Evolutionary conservation across 1,140 invertebrate genomes (phyloP), one percentile per base, ranked within the genome.

Genomic region (Drosophila athabasca): DNA sequence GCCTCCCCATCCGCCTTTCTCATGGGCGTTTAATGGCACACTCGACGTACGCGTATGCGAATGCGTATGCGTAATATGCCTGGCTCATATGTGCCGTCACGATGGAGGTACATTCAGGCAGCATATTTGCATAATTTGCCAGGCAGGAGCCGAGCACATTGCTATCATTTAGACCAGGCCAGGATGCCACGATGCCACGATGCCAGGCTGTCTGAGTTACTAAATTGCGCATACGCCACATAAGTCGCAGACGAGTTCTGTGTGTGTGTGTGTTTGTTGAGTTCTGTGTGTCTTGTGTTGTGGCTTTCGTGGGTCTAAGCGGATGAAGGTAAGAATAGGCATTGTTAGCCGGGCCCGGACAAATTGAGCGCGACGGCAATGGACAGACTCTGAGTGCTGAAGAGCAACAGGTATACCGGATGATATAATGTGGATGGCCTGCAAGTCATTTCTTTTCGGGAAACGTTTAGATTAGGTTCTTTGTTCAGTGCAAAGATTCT

Each of bases 1-100:
- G 62, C 73, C 72, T 26, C 13, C 6, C 52, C 44, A 50, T 39
- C 22, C 51, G 57, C 29, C 52, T 51, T 39, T 19, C 17, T 48
- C 46, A n/a, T 75, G 78, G 62, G 69, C 74, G 78, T 65, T 68
- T 87, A 88, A 87, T 87, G 70, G 79, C 75, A 66, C 79, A 79
- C 83, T 62, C 64, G 78, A 60, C 82, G 82, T 87, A 87, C 87
- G 62, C 82, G 82, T 87, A 87, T 87, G 76, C 67, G 82, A 82
- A 83, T 75, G 67, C 82, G 82, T 87, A 88, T 87, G 71, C 67
- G 82, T 88, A 88, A 88, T 88, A 83, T 88, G 72, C 49, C 64
- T 48, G 67, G 79, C 67, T 82, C 79, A 88, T 83, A 88, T 87
- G 35, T 39, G 79, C 70, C 82, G 71, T 50, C 24, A 5, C 44